phyloP scores from a whole-genome alignment of 2,113 vertebrate genomes.

The Pavo muticus region DNA sequence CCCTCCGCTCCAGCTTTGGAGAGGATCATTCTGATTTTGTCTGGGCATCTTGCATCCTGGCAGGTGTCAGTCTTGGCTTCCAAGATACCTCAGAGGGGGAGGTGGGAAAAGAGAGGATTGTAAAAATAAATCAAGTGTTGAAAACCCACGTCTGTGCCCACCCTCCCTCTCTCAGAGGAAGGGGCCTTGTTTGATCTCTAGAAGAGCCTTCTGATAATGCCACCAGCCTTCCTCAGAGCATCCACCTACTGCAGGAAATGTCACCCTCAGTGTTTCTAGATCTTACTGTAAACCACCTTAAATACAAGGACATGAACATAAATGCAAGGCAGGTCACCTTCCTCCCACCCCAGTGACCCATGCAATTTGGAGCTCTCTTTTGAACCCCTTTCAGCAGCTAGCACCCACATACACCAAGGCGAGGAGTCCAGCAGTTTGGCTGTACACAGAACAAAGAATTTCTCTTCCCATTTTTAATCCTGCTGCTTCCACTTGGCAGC shows the following conservation, averaged over 20 bases:
- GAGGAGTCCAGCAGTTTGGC: neutral
- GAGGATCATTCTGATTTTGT: conserved; percentile 70
- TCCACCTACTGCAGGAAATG: neutral
- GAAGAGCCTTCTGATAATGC: neutral
- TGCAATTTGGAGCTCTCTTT: neutral
- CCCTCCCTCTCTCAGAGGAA: neutral
- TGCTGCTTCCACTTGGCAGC: conserved; percentile 15
- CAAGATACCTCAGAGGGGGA: neutral
- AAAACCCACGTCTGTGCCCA: neutral
- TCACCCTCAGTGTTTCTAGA: neutral
- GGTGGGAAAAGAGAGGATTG: neutral
- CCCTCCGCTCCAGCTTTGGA: conserved; percentile 39
- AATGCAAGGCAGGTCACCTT: neutral
- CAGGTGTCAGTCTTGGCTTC: conserved; percentile 78
- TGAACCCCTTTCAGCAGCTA: neutral
- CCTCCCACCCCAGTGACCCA: neutral
- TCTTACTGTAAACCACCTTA: conserved; percentile 9
- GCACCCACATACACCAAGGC: neutral
- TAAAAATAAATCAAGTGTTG: conserved; percentile 54
- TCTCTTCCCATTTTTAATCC: neutral
- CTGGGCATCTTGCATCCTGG: conserved; percentile 69
- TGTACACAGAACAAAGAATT: neutral
- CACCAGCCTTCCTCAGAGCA: neutral
- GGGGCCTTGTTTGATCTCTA: neutral
- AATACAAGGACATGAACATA: neutral